Conservation (phyloP, 2,113 vertebrate species). For the Nettapus auritus region DNA sequence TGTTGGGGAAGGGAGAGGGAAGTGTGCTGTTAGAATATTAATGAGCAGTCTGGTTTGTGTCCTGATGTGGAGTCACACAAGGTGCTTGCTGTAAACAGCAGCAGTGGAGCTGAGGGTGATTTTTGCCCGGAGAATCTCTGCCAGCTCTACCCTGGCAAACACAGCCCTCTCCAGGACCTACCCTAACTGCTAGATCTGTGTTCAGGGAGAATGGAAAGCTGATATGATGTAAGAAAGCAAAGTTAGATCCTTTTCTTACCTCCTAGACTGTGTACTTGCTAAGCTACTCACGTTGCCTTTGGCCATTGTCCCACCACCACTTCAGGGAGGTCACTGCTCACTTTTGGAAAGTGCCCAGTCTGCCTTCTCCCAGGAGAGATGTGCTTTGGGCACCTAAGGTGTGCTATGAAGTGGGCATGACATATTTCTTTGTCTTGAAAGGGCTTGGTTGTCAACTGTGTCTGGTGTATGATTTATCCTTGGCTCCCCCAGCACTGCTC, state of each 20-base stretch:
- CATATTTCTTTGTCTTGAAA: neutral
- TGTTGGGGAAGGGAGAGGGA: neutral
- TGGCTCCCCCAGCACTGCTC: neutral
- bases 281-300: neutral
- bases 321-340: neutral
- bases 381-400: neutral
- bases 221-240: neutral
- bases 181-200: neutral
- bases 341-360: neutral
- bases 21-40: neutral
- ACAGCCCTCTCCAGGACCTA: neutral
- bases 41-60: neutral
- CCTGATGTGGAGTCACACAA: rapidly evolving
- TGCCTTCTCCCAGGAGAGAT: neutral
- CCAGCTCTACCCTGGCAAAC: neutral
- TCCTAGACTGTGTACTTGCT: neutral
- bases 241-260: neutral
- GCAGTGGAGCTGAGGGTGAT: neutral
- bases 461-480: neutral
- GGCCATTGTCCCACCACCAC: neutral
- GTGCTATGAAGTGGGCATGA: neutral
- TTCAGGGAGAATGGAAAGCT: neutral
- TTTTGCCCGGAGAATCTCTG: neutral
- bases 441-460: neutral
- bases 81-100: neutral